Evolutionary conservation across 1,140 invertebrate species (phyloP), one percentile per base, ranked within the genome.

Genomic region (Ridgeia piscesae): DNA sequence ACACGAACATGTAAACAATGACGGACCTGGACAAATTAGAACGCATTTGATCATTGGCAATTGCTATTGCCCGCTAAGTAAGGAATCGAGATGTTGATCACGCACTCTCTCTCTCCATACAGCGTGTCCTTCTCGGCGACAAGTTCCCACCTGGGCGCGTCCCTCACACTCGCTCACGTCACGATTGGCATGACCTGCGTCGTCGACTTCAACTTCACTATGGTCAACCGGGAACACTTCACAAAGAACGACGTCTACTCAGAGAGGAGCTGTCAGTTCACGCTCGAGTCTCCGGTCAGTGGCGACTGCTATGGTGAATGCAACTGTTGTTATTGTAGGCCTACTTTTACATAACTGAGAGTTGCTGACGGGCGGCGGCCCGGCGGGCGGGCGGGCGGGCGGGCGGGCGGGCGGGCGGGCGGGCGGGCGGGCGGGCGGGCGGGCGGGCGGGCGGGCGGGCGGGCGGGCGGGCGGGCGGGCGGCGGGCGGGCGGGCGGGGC

Each of bases 161-260:
- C 98, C 95, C 96, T 98, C 92, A 98, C 98, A 77, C 97, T 98
- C 97, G 96, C 97, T 34, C 97, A 97, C 93, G 97, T 97, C 1
- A 97, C 97, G 91, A 97, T 97, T 93, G 97, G 96, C 1, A 97
- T 98, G 96, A 93, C 93, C 8, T 94, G 94, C 35, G 94, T 93
- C 94, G 97, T 98, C 88, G 98, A 98, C 95, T 98, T 98, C 94
- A 97, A 97, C 33, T 98, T 98, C 95, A 98, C 98, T 0, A 96
- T 98, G 11, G 96, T 98, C 34, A 98, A 98, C 94, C 97, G 97
- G 21, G 98, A 98, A 93, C 98, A 98, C 95, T 98, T 98, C 95
- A 98, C 97, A 91, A 97, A 97, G 93, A 98, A 98, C 95, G 98
- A 98, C 94, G 97, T 97, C 1, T 98, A 98, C 96, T 97, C 97